Conservation (phyloP, 2,888 invertebrate genomes). For the Thelaira solivaga region DNA sequence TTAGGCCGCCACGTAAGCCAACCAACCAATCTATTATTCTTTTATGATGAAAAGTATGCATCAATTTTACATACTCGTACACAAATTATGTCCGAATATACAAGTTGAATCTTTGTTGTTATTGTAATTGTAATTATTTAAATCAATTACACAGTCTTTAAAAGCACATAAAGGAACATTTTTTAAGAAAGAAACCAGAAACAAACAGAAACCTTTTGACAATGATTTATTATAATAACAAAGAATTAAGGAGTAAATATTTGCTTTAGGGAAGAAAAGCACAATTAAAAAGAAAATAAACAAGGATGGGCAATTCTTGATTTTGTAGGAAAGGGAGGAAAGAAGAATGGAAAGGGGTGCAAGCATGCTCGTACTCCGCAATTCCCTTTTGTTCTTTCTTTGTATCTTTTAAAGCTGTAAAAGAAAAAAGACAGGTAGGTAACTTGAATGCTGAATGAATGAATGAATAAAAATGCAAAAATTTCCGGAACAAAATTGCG, state of each 20-base stretch:
- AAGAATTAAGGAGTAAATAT: neutral
- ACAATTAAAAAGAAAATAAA: neutral
- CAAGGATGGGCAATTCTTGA: neutral
- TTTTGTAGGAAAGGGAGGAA: too few species aligned
- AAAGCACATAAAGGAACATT: slow-evolving; percentile 16
- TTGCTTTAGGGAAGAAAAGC: neutral
- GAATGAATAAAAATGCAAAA: too few species aligned
- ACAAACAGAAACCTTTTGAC: slow-evolving; percentile 41
- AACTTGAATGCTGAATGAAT: too few species aligned
- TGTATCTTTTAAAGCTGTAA: too few species aligned
- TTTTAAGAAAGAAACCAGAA: slow-evolving; percentile 27
- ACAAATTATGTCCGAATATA: neutral
- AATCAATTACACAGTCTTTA: slow-evolving; percentile 23
- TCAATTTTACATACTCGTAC: neutral
- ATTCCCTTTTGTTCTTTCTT: too few species aligned
- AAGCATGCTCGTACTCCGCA: too few species aligned
- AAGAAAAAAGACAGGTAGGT: too few species aligned
- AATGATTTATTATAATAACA: slow-evolving; percentile 38
- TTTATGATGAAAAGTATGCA: neutral
- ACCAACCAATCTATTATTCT: too few species aligned
- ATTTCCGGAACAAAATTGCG: too few species aligned
- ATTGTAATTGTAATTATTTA: slow-evolving; percentile 33
- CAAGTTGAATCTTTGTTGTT: slow-evolving; percentile 3
- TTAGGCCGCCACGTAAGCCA: too few species aligned
- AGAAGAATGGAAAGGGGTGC: too few species aligned